Percentiles rank a stretch among this genome's conserved stretches.
These are phyloP conservation scores for Herpailurus yagouaroundi DNA, from an alignment of 2,113 vertebrate species.

Conservation along the genomic window DNA sequence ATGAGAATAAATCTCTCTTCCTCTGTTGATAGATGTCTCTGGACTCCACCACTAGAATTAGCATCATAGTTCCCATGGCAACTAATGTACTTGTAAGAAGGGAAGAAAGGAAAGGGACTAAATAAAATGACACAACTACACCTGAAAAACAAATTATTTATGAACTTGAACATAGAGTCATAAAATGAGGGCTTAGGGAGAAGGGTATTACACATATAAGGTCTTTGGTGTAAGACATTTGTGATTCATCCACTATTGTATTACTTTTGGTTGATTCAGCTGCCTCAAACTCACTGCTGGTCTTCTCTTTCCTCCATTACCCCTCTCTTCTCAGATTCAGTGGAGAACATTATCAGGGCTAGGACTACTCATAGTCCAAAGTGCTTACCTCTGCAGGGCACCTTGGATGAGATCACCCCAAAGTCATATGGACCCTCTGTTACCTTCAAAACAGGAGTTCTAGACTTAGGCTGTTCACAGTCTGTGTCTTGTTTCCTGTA, in stretches of 20 bases:
- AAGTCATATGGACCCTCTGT: neutral
- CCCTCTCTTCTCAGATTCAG: neutral
- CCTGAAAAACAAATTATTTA: slow-evolving; percentile 48
- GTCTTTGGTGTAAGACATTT: neutral
- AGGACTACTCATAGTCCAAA: neutral
- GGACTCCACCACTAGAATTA: slow-evolving; percentile 56
- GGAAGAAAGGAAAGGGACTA: slow-evolving; percentile 42
- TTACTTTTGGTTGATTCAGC: neutral
- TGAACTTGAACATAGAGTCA: slow-evolving; percentile 12
- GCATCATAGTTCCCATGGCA: slow-evolving; percentile 66
- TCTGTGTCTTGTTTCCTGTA: neutral
- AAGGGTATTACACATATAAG: neutral
- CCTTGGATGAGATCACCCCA: neutral
- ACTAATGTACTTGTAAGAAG: slow-evolving; percentile 59
- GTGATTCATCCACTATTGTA: neutral
- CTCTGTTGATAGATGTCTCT: slow-evolving; percentile 42
- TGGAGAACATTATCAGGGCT: neutral
- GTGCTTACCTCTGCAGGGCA: neutral
- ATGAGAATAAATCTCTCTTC: slow-evolving; percentile 23
- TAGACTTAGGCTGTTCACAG: neutral
- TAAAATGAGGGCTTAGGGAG: neutral
- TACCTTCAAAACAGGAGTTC: neutral
- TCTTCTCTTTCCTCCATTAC: neutral
- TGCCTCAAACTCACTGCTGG: neutral
- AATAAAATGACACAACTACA: slow-evolving; percentile 34